Evolutionary conservation across 2,888 invertebrate genomes (phyloP), one percentile per base, ranked within the genome.

Genomic region (Sussaba pulchella): DNA sequence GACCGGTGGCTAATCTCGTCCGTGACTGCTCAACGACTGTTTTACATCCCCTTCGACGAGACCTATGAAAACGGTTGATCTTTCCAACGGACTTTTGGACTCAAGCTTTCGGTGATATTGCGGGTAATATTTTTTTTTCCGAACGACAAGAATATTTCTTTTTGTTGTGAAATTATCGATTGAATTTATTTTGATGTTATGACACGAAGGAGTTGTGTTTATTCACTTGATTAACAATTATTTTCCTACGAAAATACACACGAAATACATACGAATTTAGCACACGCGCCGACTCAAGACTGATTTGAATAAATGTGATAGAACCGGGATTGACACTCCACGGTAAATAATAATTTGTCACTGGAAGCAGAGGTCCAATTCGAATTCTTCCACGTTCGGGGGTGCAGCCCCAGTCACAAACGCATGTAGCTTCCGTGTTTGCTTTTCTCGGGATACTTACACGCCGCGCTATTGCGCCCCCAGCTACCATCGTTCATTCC

Each of bases 1-100:
- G 76, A 82, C 76, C 83, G 69, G 64, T 72, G 57, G 52, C 41
- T 61, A 61, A 59, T 69, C 36, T 69, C 47, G 50, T 50, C 21
- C 9, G n/a, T 21, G 12, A 57, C 41, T 74, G 66, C 14, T 41
- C 59, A 79, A 71, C 70, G 79, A 66, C 43, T 63, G 39, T 63
- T 72, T 61, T 21, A 14, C 52, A 66, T 24, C 75, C 75, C 67
- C 45, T 66, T 17, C 67, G 12, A 45, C n/a, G 47, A 12, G 10
- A 31, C 2, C 66, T 10, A 17, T 31, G 50, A 41, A 31, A n/a
- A 47, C 24, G 14, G 39, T n/a, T 9, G 50, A 21, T 47, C 63
- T 50, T 59, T 24, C 47, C 39, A 78, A 78, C 73, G 47, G 19
- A 64, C 61, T 78, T 74, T 36, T 61, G 0, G 31, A 4, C 10